Percentiles rank a stretch among this genome's conserved stretches.
These are phyloP conservation scores for Penaeus vannamei DNA, from an alignment of 1,140 invertebrate genomes.

Conservation along the genomic window DNA sequence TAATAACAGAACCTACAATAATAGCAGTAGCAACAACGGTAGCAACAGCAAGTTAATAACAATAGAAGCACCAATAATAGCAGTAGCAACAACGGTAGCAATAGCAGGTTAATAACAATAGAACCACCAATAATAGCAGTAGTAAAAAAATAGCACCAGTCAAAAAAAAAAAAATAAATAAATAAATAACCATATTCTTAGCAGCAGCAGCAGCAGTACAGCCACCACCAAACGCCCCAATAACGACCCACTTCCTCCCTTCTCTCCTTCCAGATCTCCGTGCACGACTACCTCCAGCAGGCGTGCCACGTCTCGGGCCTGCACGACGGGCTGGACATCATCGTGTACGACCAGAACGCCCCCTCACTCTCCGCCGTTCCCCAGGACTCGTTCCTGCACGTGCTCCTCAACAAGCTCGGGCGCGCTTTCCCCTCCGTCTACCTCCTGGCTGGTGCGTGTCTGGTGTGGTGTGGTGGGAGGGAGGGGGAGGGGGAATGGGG, in stretches of 20 bases:
- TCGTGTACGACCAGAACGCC: constrained; percentile 76
- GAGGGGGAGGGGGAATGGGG: not conserved
- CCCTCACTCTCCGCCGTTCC: constrained; percentile 71
- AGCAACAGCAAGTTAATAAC: too few relatives aligned
- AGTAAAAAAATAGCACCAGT: too few relatives aligned
- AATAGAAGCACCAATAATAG: too few relatives aligned
- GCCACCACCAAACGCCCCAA: too few relatives aligned
- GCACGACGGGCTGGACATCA: constrained; percentile 72
- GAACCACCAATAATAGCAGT: too few relatives aligned
- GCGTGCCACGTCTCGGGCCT: constrained; percentile 74
- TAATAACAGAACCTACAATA: too few relatives aligned
- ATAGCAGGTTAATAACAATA: too few relatives aligned
- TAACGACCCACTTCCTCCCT: not conserved
- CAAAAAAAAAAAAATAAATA: too few relatives aligned
- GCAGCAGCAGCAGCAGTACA: too few relatives aligned
- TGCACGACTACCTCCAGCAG: constrained; percentile 74
- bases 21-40: too few relatives aligned
- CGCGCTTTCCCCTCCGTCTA: constrained; percentile 73
- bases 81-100: too few relatives aligned
- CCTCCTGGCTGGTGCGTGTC: constrained; percentile 73
- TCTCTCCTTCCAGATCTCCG: constrained; percentile 71
- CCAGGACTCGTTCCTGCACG: constrained; percentile 74
- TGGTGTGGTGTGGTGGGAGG: not conserved
- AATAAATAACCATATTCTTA: too few relatives aligned
- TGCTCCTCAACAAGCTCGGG: constrained; percentile 74